Base-by-base conservation (phyloP, 2,888 invertebrate species). In the Electrophaes corylata region DNA sequence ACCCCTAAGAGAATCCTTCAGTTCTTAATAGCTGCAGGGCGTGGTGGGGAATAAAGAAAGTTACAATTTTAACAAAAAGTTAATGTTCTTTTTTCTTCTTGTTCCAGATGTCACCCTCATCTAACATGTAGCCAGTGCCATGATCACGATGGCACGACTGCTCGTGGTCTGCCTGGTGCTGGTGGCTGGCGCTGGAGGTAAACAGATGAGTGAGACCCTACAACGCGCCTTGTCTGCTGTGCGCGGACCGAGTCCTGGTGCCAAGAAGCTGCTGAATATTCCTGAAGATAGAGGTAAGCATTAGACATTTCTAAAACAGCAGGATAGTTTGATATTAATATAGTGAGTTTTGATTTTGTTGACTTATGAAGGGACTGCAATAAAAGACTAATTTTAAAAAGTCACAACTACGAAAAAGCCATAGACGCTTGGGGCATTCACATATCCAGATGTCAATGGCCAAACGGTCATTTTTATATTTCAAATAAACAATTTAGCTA, bases 181-280 rank as follows among this genome's bases (percentile, higher is more conserved):
- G 80, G 69, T 85, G 29, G 77, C 76, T 51, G 76, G 79, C 58
- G 83, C 70, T 53, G 76, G 78, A 45, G 84, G 83, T 5, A 91
- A 90, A 78, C 91, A 91, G 69, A 92, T 92, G 74, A 92, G 92
- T 72, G 92, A 92, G 79, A 92, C 92, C 63, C 75, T 92, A 70
- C 92, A 92, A 80, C 73, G 92, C 73, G 92, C 92, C 73, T 77
- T 92, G 78, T 92, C 92, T 18, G 92, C 92, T 40, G 92, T 91
- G 3, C 68, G 92, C 0, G 92, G 92, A 0, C 92, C 92, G 39
- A 92, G 92, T 63, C 92, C 92, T 43, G 92, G 92, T 0, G 92
- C 92, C 5, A 92, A 92, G 85, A 92, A 92, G 74, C 73, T 92
- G 78, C 83, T 92, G 19, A 92, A 92, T 67, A 92, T 92, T 51